Conservation (phyloP, 1,140 invertebrate genomes). For the Diorhabda carinulata region DNA sequence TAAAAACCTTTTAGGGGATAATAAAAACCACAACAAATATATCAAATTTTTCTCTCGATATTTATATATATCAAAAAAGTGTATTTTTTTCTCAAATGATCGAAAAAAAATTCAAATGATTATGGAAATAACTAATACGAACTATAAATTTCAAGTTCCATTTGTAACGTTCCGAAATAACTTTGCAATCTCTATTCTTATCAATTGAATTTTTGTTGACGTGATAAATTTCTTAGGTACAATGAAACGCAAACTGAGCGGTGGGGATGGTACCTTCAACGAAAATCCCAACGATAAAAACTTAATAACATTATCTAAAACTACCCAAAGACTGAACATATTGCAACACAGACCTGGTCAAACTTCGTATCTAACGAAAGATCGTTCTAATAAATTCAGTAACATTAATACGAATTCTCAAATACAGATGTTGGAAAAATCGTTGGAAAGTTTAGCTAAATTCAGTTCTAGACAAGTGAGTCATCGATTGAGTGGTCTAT, state of each 20-base stretch:
- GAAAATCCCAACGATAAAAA: conserved; percentile 29
- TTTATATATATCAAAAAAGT: too few relatives aligned
- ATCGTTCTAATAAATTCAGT: background rate
- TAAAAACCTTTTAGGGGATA: too few relatives aligned
- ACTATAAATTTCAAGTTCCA: too few relatives aligned
- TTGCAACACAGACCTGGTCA: conserved; percentile 20
- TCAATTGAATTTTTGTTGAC: too few relatives aligned
- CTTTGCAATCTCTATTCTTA: too few relatives aligned
- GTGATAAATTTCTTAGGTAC: conserved; percentile 14
- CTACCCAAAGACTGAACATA: conserved; percentile 27
- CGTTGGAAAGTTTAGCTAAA: conserved; percentile 36
- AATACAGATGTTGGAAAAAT: conserved; percentile 39
- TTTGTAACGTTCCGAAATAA: too few relatives aligned
- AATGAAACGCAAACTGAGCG: conserved; percentile 40
- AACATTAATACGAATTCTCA: conserved; percentile 16
- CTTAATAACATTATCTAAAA: conserved; percentile 30
- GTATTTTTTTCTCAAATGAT: too few relatives aligned
- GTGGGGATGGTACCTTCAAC: conserved; percentile 24
- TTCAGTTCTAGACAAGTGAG: conserved; percentile 14
- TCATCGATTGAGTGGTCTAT: background rate
- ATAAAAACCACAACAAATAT: too few relatives aligned
- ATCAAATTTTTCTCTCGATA: too few relatives aligned
- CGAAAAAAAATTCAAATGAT: too few relatives aligned
- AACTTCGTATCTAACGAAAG: background rate
- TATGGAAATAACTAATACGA: too few relatives aligned